phyloP scores from a whole-genome alignment of 2,888 invertebrate genomes.

The Euzophera pinguis region DNA sequence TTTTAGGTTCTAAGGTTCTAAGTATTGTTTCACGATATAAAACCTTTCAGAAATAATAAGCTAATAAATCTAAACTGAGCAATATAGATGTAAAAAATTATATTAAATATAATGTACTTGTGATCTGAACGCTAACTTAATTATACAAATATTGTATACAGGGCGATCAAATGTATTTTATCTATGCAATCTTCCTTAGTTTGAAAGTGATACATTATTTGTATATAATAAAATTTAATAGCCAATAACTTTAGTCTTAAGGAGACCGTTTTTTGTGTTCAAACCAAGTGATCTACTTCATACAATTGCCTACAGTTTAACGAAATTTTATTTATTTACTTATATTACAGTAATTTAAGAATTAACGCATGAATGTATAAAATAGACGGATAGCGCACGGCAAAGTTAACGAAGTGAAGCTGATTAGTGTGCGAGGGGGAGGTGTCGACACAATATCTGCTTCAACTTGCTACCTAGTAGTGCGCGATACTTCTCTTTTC shows the following conservation, averaged over 20 bases:
- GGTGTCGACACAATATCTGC: too few species aligned
- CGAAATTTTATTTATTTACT: slow-evolving; percentile 39
- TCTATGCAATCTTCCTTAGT: slow-evolving; percentile 35
- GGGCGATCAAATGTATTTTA: slow-evolving; percentile 53
- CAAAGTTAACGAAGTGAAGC: too few species aligned
- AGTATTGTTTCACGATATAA: neutral
- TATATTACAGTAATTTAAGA: slow-evolving; percentile 19
- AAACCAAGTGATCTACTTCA: slow-evolving; percentile 45
- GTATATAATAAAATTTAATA: slow-evolving; percentile 37
- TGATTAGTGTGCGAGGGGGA: too few species aligned
- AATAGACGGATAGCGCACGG: too few species aligned
- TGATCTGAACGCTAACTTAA: slow-evolving; percentile 46
- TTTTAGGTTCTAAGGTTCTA: slow-evolving; percentile 4
- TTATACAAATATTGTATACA: slow-evolving; percentile 45
- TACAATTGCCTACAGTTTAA: slow-evolving; percentile 37
- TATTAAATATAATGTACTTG: slow-evolving; percentile 35
- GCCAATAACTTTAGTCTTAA: slow-evolving; percentile 49
- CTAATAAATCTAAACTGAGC: slow-evolving; percentile 41
- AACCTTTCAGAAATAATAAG: slow-evolving; percentile 19
- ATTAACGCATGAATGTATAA: too few species aligned
- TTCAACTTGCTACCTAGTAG: too few species aligned
- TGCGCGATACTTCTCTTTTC: too few species aligned
- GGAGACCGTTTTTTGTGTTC: slow-evolving; percentile 59
- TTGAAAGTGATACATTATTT: slow-evolving; percentile 40
- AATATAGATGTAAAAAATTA: slow-evolving; percentile 40